These are phyloP conservation scores for Sceloporus undulatus DNA, from an alignment of 2,113 vertebrate genomes.

Conservation along the genomic window DNA sequence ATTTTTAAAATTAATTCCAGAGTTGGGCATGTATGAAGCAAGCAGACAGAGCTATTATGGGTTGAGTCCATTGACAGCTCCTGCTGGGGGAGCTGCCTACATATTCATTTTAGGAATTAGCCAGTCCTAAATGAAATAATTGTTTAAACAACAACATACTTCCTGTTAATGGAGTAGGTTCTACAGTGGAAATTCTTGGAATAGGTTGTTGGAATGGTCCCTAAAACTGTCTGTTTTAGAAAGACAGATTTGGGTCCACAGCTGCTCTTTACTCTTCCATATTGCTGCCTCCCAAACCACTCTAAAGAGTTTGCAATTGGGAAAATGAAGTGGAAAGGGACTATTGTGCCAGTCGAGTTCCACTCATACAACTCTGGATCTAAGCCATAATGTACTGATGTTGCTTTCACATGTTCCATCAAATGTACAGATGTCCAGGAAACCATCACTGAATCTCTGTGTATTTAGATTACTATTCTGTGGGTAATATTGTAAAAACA, in stretches of 20 bases:
- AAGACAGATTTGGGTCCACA: not conserved
- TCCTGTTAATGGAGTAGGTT: too few relatives aligned
- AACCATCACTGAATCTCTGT: not conserved
- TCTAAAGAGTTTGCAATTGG: not conserved
- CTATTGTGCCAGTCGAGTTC: not conserved
- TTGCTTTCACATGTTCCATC: not conserved
- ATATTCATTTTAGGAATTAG: too few relatives aligned
- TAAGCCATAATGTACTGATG: not conserved
- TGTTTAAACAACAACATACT: too few relatives aligned
- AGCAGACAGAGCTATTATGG: not conserved
- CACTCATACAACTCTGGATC: not conserved
- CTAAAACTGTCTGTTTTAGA: too few relatives aligned
- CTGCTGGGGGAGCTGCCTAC: not conserved
- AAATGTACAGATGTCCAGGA: not conserved
- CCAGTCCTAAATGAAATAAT: too few relatives aligned
- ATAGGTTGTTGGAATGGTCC: too few relatives aligned
- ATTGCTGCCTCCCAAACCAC: not conserved
- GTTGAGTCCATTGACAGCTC: not conserved
- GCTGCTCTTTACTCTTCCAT: not conserved
- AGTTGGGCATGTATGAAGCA: not conserved
- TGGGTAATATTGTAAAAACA: not conserved
- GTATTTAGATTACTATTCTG: not conserved
- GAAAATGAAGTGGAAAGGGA: not conserved
- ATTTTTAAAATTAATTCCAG: not conserved
- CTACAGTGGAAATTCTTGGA: too few relatives aligned